A percentile compares a stretch with the other conserved stretches of the same genome.
These are phyloP conservation scores for Porites divaricata DNA, from an alignment of 92 coral and sea anemone species.

Conservation along the genomic window DNA sequence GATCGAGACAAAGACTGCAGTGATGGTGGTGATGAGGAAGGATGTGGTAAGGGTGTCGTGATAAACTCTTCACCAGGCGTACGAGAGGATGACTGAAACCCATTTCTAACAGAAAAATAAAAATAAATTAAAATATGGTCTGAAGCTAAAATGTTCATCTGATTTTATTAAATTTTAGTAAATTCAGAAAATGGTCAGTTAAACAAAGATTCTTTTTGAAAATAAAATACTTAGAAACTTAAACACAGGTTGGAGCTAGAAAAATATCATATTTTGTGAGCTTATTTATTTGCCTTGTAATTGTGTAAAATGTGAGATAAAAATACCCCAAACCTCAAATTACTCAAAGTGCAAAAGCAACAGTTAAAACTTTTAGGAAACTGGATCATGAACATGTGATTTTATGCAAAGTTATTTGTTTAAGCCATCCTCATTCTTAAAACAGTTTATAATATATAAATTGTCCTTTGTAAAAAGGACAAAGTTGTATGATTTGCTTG, in stretches of 20 bases:
- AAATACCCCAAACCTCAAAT: no score
- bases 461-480: no score
- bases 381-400: not conserved
- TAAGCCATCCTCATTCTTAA: constrained; percentile 10
- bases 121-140: not conserved
- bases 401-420: not conserved
- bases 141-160: not conserved
- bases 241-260: no score
- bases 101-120: not conserved
- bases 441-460: no score
- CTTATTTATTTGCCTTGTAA: no score
- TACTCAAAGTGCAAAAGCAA: not conserved
- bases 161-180: not conserved
- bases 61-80: constrained; percentile 28
- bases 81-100: constrained; percentile 26
- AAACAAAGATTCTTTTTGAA: no score
- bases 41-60: constrained; percentile 62
- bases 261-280: no score
- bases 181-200: no score
- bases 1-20: constrained; percentile 37
- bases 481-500: no score
- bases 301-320: no score
- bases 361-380: not conserved
- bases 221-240: no score
- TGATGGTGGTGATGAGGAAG: constrained; percentile 45